Conservation (phyloP, 2,888 invertebrate genomes). For the Morpho achilles region DNA sequence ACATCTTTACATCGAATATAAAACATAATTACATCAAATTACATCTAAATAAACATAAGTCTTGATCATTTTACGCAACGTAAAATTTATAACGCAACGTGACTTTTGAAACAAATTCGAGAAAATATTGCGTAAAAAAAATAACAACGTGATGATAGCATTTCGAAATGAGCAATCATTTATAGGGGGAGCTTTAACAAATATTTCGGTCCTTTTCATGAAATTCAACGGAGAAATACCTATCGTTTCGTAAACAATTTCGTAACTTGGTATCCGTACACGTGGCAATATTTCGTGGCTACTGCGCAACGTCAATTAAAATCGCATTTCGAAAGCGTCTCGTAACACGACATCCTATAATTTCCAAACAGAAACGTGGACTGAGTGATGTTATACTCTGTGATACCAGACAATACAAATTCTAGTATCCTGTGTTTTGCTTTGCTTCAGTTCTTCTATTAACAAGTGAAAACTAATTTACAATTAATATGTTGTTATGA, state of each 20-base stretch:
- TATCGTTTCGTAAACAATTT: slow-evolving; percentile 11
- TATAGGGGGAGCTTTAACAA: neutral
- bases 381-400: neutral
- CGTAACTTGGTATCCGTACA: slow-evolving; percentile 45
- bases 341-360: slow-evolving; percentile 51
- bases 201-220: neutral
- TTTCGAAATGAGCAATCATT: neutral
- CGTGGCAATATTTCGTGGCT: slow-evolving; percentile 46
- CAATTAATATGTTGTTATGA: too few relatives aligned
- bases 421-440: neutral
- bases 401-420: neutral
- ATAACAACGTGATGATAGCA: neutral
- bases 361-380: slow-evolving; percentile 36
- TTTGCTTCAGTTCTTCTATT: neutral
- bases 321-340: slow-evolving; percentile 62
- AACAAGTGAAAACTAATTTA: too few relatives aligned
- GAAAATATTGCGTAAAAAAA: neutral
- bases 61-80: too few relatives aligned
- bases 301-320: slow-evolving; percentile 69
- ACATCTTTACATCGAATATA: too few relatives aligned
- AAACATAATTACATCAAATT: too few relatives aligned
- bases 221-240: neutral
- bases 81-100: too few relatives aligned
- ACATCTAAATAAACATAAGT: too few relatives aligned
- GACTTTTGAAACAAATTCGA: neutral